phyloP scores from a whole-genome alignment of 2,113 vertebrate species.

The Bubo blakistoni region DNA sequence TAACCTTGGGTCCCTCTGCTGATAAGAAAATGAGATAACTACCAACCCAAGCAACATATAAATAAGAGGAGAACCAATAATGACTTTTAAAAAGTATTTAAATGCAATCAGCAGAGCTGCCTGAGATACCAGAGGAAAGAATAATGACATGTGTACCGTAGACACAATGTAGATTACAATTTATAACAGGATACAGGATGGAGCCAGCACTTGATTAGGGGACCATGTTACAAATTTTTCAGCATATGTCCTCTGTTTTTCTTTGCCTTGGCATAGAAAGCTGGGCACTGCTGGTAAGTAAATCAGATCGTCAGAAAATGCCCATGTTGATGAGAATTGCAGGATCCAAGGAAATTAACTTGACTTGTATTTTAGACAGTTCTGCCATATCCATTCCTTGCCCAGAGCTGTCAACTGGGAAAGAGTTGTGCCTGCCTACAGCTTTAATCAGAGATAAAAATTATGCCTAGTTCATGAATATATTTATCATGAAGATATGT shows the following conservation, averaged over 20 bases:
- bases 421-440: not conserved
- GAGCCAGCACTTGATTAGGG: constrained; percentile 72
- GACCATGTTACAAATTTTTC: constrained; percentile 65
- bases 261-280: constrained; percentile 69
- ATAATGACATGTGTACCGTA: constrained; percentile 65
- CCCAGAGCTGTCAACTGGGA: constrained; percentile 1
- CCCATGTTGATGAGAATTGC: constrained; percentile 37
- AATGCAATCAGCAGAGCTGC: constrained; percentile 64
- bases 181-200: constrained; percentile 80
- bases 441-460: constrained; percentile 48
- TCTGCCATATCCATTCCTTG: constrained; percentile 2
- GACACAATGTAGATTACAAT: constrained; percentile 70
- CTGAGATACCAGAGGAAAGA: constrained; percentile 64
- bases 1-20: constrained; percentile 14
- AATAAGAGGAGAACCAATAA: constrained; percentile 52
- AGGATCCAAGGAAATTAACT: constrained; percentile 48
- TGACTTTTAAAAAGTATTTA: constrained; percentile 57
- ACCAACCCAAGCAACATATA: constrained; percentile 5
- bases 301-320: constrained; percentile 52
- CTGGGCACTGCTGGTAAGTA: constrained; percentile 53
- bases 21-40: constrained; percentile 13
- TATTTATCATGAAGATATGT: constrained; percentile 27
- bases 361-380: constrained; percentile 46
- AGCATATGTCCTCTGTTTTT: constrained; percentile 70
- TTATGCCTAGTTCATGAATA: constrained; percentile 42